Evolutionary conservation across 2,888 invertebrate species (phyloP), one percentile per base, ranked within the genome.

Genomic region (Dynastes maya): DNA sequence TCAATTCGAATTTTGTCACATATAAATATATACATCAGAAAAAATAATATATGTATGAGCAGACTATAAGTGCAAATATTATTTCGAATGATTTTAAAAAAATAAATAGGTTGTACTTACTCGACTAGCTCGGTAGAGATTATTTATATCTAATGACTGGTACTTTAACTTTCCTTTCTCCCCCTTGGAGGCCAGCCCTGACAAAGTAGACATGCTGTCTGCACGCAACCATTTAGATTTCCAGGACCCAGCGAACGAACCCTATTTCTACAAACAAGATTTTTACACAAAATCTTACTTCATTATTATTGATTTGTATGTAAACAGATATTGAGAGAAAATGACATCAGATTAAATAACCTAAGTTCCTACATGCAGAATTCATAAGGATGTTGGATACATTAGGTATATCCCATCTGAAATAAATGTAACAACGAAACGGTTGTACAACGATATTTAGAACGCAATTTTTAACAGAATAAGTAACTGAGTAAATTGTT

Each of bases 131-230:
- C 96, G 95, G 91, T 97, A 98, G 90, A 98, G 93, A 92, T 93
- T 97, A 95, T 98, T 98, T 94, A 98, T 98, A 93, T 98, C 97
- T 92, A 98, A 94, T 89, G 97, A 95, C 91, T 97, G 96, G 93
- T 94, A 98, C 93, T 97, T 98, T 91, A 95, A 94, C 93, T 97
- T 98, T 92, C 94, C 94, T 92, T 94, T 94, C 93, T 94, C 94
- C 93, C 94, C 94, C 91, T 92, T 92, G 91, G 92, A 92, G 94
- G 94, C 92, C 91, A 92, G 93, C 94, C 96, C 95, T 91, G 96
- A 95, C 94, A 95, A 94, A 94, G 96, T 95, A 95, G 96, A 96
- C 96, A 97, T 97, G 94, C 95, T 96, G 96, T 95, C 95, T 94
- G 94, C 94, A 94, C 94, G 94, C 95, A 95, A 95, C 95, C 96